Percentiles rank a stretch among this genome's conserved stretches.
phyloP scores from a whole-genome alignment of 2,797 vertebrate species.

The Xerus rutilus region DNA sequence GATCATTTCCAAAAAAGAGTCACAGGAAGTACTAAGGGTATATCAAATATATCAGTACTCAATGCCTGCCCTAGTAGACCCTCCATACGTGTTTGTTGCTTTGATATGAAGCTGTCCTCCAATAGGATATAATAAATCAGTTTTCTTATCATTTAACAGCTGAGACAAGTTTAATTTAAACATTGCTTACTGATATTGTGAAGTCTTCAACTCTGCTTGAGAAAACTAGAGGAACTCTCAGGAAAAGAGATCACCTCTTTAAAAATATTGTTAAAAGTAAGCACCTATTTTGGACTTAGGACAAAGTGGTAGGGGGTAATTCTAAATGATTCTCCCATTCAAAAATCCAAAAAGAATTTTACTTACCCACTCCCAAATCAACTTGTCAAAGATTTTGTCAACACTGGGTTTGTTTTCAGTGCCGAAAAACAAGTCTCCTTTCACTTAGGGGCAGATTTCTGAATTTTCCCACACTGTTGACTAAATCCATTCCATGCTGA shows the following conservation, averaged over 20 bases:
- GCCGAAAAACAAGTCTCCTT: constrained; percentile 18
- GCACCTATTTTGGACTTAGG: background rate
- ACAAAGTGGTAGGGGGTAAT: background rate
- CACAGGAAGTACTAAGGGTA: constrained; percentile 24
- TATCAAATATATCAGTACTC: background rate
- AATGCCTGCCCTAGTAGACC: background rate
- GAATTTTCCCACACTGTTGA: background rate
- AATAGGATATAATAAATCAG: background rate
- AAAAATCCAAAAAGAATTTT: background rate
- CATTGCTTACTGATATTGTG: background rate
- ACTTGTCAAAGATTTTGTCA: constrained; percentile 9
- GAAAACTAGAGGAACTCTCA: background rate
- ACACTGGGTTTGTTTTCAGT: background rate
- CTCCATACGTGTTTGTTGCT: background rate
- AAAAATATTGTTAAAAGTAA: constrained; percentile 36
- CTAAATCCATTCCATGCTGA: background rate
- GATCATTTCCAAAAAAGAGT: constrained; percentile 7
- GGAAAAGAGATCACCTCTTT: constrained; percentile 12
- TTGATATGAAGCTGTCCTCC: background rate
- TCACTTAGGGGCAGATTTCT: background rate
- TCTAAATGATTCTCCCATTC: background rate
- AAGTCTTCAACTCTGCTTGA: background rate
- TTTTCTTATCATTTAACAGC: constrained; percentile 13
- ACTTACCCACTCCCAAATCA: background rate
- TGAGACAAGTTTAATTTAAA: background rate